Percentiles rank a stretch among this genome's conserved stretches.
These are phyloP conservation scores for Thaumatotibia leucotreta DNA, from an alignment of 1,140 invertebrate genomes.

Conservation along the genomic window DNA sequence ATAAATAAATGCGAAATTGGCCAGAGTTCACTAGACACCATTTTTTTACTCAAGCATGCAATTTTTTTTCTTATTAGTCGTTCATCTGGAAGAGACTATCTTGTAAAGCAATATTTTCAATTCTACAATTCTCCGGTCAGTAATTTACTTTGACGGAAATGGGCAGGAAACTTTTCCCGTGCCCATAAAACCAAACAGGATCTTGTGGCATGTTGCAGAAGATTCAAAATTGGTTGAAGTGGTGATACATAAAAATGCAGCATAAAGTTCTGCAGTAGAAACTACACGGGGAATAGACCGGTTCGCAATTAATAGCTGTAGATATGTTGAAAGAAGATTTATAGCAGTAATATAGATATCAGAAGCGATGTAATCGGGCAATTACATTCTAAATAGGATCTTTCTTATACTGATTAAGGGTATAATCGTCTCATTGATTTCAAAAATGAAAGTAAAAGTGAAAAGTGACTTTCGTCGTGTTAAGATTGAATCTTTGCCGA, in stretches of 20 bases:
- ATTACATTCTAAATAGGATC: neutral
- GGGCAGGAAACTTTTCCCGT: neutral
- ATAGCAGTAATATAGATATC: neutral
- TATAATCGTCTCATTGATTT: neutral
- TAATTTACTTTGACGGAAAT: conserved; percentile 6
- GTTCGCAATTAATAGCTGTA: neutral
- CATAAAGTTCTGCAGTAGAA: neutral
- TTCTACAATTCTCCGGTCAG: neutral
- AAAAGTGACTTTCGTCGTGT: neutral
- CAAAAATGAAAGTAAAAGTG: conserved; percentile 1
- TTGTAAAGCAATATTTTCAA: neutral
- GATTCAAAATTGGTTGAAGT: neutral
- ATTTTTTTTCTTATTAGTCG: neutral
- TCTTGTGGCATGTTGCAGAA: neutral
- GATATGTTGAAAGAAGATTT: neutral
- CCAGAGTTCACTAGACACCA: neutral
- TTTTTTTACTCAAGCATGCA: neutral
- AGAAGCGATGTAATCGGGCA: neutral
- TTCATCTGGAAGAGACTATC: neutral
- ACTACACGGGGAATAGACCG: neutral
- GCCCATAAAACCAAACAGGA: neutral
- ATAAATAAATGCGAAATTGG: neutral
- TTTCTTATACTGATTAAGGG: neutral
- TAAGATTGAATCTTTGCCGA: neutral
- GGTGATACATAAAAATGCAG: neutral